These are phyloP conservation scores for Crypturellus undulatus DNA, from an alignment of 2,113 vertebrate genomes.

Conservation along the genomic window DNA sequence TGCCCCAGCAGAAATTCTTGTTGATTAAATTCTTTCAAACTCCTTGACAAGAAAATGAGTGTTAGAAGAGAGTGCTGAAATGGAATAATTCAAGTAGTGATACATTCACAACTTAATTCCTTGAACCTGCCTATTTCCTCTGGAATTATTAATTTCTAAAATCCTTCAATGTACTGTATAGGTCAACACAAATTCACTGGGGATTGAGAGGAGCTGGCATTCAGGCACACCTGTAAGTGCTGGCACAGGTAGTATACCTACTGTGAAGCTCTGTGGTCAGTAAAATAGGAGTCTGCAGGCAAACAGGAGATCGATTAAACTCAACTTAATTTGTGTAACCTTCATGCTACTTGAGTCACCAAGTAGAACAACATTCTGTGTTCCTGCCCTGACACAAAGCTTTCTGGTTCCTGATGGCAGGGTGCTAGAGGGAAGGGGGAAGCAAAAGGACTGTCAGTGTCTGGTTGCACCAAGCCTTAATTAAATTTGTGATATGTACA, in stretches of 20 bases:
- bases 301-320: not conserved
- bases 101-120: not conserved
- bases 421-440: not conserved
- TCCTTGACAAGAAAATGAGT: not conserved
- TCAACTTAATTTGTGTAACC: not conserved
- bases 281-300: not conserved
- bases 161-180: not conserved
- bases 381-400: not conserved
- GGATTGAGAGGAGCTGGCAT: not conserved
- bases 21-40: constrained; percentile 21
- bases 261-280: not conserved
- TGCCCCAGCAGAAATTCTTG: not conserved
- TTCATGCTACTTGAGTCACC: not conserved
- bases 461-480: not conserved
- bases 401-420: not conserved
- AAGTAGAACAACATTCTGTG: not conserved
- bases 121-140: constrained; percentile 19
- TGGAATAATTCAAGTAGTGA: not conserved
- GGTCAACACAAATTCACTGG: not conserved
- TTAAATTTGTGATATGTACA: not conserved
- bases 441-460: not conserved
- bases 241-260: not conserved
- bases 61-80: constrained; percentile 33
- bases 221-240: constrained; percentile 24
- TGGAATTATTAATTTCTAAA: constrained; percentile 1